These are phyloP conservation scores for Drosophila prolongata DNA, from an alignment of 2,888 invertebrate genomes.

Conservation along the genomic window DNA sequence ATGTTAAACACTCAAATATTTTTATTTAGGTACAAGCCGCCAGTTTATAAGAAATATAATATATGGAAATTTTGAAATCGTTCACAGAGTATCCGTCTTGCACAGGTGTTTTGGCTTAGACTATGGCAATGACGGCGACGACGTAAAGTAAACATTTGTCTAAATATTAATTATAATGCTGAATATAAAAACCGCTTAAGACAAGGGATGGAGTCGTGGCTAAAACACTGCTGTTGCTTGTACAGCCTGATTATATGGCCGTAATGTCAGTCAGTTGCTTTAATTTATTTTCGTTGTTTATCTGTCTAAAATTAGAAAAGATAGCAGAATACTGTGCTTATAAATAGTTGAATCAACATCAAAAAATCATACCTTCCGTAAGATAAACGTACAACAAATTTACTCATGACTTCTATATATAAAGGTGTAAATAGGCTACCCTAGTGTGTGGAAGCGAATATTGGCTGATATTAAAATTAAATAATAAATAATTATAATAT, in stretches of 20 bases:
- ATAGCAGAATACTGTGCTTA: conserved; percentile 65
- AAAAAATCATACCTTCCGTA: conserved; percentile 54
- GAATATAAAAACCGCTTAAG: conserved; percentile 14
- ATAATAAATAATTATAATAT: conserved; percentile 10
- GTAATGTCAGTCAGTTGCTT: conserved; percentile 63
- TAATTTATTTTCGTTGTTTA: conserved; percentile 53
- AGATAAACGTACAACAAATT: conserved; percentile 18
- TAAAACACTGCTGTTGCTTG: conserved; percentile 58
- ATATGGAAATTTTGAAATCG: not conserved
- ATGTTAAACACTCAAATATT: no score
- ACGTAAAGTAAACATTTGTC: conserved; percentile 41
- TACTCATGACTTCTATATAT: not conserved
- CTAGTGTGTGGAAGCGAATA: not conserved
- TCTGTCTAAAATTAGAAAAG: conserved; percentile 73
- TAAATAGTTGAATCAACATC: conserved; percentile 75
- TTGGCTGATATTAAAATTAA: not conserved
- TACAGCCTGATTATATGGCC: conserved; percentile 62
- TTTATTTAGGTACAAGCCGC: no score
- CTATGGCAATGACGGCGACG: conserved; percentile 17
- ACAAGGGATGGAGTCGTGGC: conserved; percentile 14
- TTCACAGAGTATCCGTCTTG: conserved; percentile 2
- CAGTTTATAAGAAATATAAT: conserved; percentile 2
- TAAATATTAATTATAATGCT: conserved; percentile 38
- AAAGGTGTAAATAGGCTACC: conserved; percentile 18
- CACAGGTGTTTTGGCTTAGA: conserved; percentile 55